Evolutionary conservation across 2,113 vertebrate genomes (phyloP).

Genomic region (Tragulus kanchil): DNA sequence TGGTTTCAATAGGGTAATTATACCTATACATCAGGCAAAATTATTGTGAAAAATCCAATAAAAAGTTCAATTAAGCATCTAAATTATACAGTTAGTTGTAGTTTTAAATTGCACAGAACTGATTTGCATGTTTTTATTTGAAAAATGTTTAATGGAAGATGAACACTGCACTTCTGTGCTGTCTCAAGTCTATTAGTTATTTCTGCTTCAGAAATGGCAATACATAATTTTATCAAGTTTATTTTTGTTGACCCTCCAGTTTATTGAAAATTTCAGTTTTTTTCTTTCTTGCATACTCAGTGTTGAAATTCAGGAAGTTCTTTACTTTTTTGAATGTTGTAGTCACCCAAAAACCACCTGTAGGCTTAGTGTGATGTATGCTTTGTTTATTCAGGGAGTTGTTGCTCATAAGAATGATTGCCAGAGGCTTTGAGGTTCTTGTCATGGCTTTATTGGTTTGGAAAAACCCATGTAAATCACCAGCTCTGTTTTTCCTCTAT

Average conservation of each 20-base stretch:
- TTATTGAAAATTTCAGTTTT: constrained; percentile 53
- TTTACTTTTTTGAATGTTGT: not conserved
- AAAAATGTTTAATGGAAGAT: constrained; percentile 82
- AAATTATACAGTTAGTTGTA: constrained; percentile 85
- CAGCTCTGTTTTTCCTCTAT: not conserved
- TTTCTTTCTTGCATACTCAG: constrained; percentile 39
- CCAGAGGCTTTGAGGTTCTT: constrained; percentile 37
- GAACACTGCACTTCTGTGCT: constrained; percentile 79
- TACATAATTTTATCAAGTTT: constrained; percentile 81
- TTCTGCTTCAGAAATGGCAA: constrained; percentile 82
- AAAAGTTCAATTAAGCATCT: constrained; percentile 86
- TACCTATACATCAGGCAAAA: constrained; percentile 81
- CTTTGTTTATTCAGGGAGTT: constrained; percentile 1
- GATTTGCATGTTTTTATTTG: constrained; percentile 83
- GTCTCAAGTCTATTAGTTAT: constrained; percentile 80
- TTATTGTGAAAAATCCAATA: constrained; percentile 83
- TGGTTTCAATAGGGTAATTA: constrained; percentile 83
- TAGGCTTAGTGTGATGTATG: not conserved
- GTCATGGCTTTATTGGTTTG: constrained; percentile 62
- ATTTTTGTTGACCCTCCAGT: constrained; percentile 81
- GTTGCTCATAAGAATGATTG: not conserved
- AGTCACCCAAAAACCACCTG: not conserved
- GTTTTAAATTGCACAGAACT: constrained; percentile 77
- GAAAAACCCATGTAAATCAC: constrained; percentile 58
- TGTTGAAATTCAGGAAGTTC: constrained; percentile 54